Evolutionary conservation across 1,140 invertebrate genomes (phyloP).

Genomic region (Neuroterus valhalla): DNA sequence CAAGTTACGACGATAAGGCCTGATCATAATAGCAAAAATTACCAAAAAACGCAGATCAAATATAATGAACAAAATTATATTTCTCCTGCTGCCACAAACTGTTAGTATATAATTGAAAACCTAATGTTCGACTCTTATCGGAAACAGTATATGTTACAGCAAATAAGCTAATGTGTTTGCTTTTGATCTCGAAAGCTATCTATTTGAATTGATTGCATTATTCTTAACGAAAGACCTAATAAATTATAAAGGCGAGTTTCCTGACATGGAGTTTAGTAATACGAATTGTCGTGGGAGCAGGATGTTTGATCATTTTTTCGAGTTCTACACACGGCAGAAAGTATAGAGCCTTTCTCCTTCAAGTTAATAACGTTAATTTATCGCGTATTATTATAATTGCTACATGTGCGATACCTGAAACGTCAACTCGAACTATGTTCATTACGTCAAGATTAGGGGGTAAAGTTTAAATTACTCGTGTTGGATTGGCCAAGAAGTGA

Average conservation of each 20-base stretch:
- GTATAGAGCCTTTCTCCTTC: constrained; percentile 24
- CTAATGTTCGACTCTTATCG: too few species aligned
- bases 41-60: too few species aligned
- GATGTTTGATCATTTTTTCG: constrained; percentile 26
- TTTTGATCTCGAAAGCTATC: neutral
- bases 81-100: too few species aligned
- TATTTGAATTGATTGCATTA: neutral
- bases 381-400: constrained; percentile 26
- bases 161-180: too few species aligned
- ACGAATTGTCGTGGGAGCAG: constrained; percentile 24
- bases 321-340: constrained; percentile 14
- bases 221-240: neutral
- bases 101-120: too few species aligned
- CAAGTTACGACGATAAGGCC: too few species aligned
- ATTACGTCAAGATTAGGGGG: neutral
- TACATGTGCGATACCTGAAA: neutral
- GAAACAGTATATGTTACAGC: too few species aligned
- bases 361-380: constrained; percentile 20
- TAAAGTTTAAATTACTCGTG: neutral
- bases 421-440: neutral
- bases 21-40: too few species aligned
- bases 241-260: constrained; percentile 5
- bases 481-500: neutral
- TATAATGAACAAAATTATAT: too few species aligned
- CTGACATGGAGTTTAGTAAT: constrained; percentile 20